Evolutionary conservation across 2,888 invertebrate species (phyloP), one percentile per base, ranked within the genome.

Genomic region (Drosophila phalerata): DNA sequence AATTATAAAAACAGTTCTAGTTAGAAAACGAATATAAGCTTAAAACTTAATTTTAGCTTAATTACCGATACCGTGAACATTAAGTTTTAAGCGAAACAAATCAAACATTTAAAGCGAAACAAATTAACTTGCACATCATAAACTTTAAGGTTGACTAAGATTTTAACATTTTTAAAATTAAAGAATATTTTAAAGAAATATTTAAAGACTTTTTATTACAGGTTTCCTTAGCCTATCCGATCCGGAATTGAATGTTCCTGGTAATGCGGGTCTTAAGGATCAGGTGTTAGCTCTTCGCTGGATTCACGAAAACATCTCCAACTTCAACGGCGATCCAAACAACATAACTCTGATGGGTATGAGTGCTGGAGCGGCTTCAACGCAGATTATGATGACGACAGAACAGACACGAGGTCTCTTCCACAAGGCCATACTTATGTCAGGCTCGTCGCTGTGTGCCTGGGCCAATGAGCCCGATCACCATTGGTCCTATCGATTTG

Each of bases 241-340:
- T 81, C 87, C 92, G 6, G 89, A 91, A 3, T 69, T 94, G 15
- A 91, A 91, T 22, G 92, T 94, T 25, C 93, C 94, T 1, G 94
- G 94, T 2, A 94, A 94, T 79, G 93, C 93, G 6, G 94, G 93
- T 0, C 81, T 94, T 0, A 93, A 94, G 82, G 94, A 94, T 81
- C 92, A 93, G 83, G 90, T 93, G 1, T 66, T 93, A 82, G 94
- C 93, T 1, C 79, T 94, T n/a, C 91, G 92, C 66, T 94, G 94
- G 94, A 84, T 94, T 1, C 90, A 92, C 58, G 81, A 90, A 13
- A 94, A 94, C 77, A 93, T 93, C n/a, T 43, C 77, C 0, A 75
- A 85, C 15, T 94, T 94, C 73, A 93, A 93, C 63, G 94, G 94
- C 0, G 93, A 94, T 83, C 86, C 92, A 0, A 77, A 92, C 6